Evolutionary conservation across 1,140 invertebrate species (phyloP).

Genomic region (Theocolax elegans): DNA sequence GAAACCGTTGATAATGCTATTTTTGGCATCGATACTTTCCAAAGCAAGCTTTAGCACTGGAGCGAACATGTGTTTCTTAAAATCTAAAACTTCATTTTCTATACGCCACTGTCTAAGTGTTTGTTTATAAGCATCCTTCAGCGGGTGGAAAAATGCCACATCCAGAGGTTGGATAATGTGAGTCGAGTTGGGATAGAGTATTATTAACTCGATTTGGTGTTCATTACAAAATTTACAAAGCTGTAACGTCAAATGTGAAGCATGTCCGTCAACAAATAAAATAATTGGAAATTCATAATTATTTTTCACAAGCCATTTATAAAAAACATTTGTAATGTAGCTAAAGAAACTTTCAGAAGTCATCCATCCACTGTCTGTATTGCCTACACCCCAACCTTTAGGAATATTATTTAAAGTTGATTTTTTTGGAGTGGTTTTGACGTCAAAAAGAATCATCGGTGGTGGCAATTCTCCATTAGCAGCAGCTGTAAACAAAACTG

Average conservation of each 20-base stretch:
- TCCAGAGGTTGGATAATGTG: too few relatives aligned
- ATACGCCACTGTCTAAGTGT: background rate
- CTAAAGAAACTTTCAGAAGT: background rate
- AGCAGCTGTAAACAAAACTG: background rate
- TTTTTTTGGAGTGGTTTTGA: too few relatives aligned
- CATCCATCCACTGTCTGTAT: slow-evolving; percentile 6
- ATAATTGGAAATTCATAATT: too few relatives aligned
- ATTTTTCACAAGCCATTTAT: background rate
- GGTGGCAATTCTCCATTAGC: background rate
- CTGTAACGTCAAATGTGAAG: background rate
- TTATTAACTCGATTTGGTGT: background rate
- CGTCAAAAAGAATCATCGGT: background rate
- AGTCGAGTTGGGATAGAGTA: background rate
- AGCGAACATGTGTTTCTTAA: background rate
- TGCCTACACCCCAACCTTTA: background rate
- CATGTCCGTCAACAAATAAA: background rate
- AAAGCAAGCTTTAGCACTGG: background rate
- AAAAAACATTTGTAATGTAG: slow-evolving; percentile 2
- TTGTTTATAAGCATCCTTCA: background rate
- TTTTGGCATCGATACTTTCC: background rate
- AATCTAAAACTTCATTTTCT: background rate
- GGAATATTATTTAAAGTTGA: background rate
- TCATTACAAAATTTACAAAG: background rate
- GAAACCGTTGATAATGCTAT: background rate
- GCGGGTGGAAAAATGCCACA: background rate